phyloP scores from a whole-genome alignment of 2,888 invertebrate genomes.

The Aelia acuminata region DNA sequence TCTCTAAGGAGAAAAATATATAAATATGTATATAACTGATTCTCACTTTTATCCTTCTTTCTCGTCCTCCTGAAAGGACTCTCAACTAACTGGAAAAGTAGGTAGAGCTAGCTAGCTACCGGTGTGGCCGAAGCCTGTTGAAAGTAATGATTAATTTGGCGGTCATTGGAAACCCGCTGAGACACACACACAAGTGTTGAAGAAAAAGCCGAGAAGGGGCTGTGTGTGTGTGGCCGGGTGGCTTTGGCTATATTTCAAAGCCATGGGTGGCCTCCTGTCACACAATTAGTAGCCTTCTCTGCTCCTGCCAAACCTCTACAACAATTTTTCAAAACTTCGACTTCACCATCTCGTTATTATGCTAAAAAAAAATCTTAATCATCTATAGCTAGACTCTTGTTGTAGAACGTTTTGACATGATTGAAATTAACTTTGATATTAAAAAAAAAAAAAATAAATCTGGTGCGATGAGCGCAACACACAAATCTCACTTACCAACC shows the following conservation, averaged over 20 bases:
- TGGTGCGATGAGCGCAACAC: too few species aligned
- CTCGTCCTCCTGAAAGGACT: too few species aligned
- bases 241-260: conserved; percentile 36
- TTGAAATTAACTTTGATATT: too few species aligned
- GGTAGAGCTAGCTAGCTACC: background rate
- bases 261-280: conserved; percentile 25
- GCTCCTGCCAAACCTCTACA: background rate
- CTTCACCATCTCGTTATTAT: background rate
- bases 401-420: too few species aligned
- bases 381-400: too few species aligned
- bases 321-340: background rate
- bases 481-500: too few species aligned
- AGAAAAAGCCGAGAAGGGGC: conserved; percentile 2
- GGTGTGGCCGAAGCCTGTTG: background rate
- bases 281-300: background rate
- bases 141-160: conserved; percentile 24
- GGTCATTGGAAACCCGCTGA: background rate
- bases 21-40: too few species aligned
- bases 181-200: background rate
- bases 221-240: background rate
- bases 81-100: background rate
- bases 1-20: too few species aligned
- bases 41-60: too few species aligned
- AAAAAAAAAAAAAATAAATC: too few species aligned
- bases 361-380: too few species aligned